Conservation (phyloP, 2,888 invertebrate genomes). For the Eulithis testata region DNA sequence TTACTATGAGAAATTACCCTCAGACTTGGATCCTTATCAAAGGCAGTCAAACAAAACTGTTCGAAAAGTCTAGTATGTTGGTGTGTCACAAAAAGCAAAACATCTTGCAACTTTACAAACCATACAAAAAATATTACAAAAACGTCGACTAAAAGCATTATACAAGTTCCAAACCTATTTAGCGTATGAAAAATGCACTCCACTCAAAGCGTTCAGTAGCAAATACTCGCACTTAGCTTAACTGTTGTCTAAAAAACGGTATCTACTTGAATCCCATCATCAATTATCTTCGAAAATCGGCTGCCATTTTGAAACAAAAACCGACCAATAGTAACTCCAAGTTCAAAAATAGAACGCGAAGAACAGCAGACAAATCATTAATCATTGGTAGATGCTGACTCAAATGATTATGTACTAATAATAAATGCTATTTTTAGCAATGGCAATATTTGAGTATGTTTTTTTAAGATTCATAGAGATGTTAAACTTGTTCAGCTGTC, state of each 20-base stretch:
- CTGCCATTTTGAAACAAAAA: constrained; percentile 77
- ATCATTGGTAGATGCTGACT: constrained; percentile 64
- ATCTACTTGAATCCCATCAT: constrained; percentile 70
- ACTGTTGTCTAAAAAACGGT: constrained; percentile 59
- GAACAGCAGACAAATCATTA: constrained; percentile 72
- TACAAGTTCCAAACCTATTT: constrained; percentile 56
- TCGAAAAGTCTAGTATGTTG: neutral
- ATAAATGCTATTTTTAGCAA: constrained; percentile 36
- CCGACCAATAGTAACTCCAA: constrained; percentile 65
- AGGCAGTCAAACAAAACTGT: neutral
- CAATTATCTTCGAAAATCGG: constrained; percentile 76
- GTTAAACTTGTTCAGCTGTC: constrained; percentile 38
- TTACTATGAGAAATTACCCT: no score
- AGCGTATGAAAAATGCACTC: constrained; percentile 66
- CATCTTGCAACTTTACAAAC: constrained; percentile 3
- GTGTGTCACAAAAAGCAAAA: constrained; percentile 4
- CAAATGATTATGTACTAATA: constrained; percentile 48
- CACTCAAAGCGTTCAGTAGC: constrained; percentile 67
- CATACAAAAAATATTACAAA: constrained; percentile 11
- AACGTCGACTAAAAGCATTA: constrained; percentile 32
- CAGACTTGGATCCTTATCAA: neutral
- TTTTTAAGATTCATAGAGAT: constrained; percentile 29
- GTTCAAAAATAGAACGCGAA: constrained; percentile 73
- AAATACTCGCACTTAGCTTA: constrained; percentile 64
- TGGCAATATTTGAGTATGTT: constrained; percentile 21